Evolutionary conservation across 2,888 invertebrate genomes (phyloP).

Genomic region (Pogonocherus hispidulus): DNA sequence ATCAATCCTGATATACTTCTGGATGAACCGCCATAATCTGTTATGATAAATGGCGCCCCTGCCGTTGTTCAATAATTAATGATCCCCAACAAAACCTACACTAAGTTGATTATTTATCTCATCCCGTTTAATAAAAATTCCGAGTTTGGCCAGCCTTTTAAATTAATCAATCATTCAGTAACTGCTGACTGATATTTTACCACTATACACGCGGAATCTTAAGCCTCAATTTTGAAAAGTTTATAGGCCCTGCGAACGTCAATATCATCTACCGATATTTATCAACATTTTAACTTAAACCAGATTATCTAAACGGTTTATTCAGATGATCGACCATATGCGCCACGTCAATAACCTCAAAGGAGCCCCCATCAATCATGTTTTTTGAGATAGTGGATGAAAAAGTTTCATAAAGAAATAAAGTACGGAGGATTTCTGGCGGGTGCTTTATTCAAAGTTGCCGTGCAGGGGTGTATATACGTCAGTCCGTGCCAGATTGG

Average conservation of each 20-base stretch:
- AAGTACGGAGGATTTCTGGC: slow-evolving; percentile 11
- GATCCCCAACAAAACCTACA: slow-evolving; percentile 11
- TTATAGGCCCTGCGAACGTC: slow-evolving; percentile 27
- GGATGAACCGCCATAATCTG: background rate
- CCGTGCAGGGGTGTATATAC: too few relatives aligned
- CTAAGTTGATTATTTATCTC: slow-evolving; percentile 8
- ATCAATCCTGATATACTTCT: slow-evolving; percentile 6
- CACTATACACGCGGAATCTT: background rate
- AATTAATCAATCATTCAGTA: slow-evolving; percentile 10
- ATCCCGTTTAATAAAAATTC: slow-evolving; percentile 5
- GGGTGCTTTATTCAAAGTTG: slow-evolving; percentile 7
- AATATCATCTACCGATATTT: slow-evolving; percentile 44
- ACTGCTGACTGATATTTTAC: background rate
- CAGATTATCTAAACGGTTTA: slow-evolving; percentile 51
- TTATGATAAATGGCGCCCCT: background rate
- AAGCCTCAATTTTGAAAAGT: slow-evolving; percentile 8
- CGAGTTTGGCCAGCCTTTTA: background rate
- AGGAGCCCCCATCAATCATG: slow-evolving; percentile 53
- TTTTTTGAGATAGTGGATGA: slow-evolving; percentile 48
- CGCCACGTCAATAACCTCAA: slow-evolving; percentile 52
- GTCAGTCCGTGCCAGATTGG: too few relatives aligned
- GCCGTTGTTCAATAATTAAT: slow-evolving; percentile 2
- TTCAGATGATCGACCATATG: slow-evolving; percentile 49
- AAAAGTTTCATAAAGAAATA: slow-evolving; percentile 45
- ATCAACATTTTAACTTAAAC: slow-evolving; percentile 49